phyloP scores from a whole-genome alignment of 37 sponge, comb jelly and placozoan species.

The Aphrocallistes beatrix region DNA sequence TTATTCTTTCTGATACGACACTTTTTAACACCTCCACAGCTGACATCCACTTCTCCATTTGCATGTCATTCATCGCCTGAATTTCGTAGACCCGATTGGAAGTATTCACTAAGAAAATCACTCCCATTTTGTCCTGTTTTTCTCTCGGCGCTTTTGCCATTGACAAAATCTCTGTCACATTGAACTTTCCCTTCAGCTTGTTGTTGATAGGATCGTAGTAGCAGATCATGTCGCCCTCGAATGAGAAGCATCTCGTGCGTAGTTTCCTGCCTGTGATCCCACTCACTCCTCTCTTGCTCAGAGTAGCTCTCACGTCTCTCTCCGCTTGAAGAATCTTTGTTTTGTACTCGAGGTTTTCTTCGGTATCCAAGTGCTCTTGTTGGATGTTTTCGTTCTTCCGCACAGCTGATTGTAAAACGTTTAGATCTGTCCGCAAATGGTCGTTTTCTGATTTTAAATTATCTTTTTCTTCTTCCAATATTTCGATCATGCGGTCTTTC shows the following conservation, averaged over 20 bases:
- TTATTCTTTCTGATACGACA: not conserved
- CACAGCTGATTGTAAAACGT: too few relatives aligned
- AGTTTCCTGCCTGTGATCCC: not conserved
- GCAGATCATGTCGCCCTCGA: not conserved
- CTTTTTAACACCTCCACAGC: not conserved
- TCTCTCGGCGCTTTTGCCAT: not conserved
- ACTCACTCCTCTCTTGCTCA: not conserved
- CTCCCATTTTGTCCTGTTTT: not conserved
- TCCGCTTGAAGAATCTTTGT: not conserved
- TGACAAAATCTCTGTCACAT: not conserved
- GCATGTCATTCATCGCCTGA: not conserved
- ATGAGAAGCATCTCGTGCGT: not conserved
- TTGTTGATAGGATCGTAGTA: not conserved
- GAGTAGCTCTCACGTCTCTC: not conserved
- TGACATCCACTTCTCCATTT: not conserved
- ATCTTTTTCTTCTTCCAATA: not conserved
- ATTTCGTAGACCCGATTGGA: not conserved
- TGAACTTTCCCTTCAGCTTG: not conserved
- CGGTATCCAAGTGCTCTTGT: not conserved
- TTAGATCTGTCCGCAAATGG: not conserved
- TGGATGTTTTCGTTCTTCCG: too few relatives aligned
- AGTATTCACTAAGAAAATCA: not conserved
- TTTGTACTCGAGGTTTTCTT: conserved; percentile 10
- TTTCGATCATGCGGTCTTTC: not conserved
- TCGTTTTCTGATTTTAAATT: not conserved